Conservation (phyloP, 1,140 invertebrate species). For the Tetragonula clypearis region DNA sequence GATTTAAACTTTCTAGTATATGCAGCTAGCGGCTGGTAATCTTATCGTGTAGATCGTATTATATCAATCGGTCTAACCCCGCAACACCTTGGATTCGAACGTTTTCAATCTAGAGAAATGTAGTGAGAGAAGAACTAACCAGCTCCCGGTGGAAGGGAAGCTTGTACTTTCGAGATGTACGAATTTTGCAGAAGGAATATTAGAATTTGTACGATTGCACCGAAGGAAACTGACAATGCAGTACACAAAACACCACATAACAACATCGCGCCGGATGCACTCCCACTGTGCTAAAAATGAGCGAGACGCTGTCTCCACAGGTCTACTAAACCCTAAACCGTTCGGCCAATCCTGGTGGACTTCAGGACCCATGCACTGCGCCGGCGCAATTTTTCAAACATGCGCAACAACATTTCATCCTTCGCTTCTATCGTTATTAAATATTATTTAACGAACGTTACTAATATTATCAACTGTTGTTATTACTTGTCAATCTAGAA, state of each 20-base stretch:
- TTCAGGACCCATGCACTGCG: neutral
- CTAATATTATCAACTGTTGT: neutral
- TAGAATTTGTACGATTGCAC: conserved; percentile 60
- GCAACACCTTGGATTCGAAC: neutral
- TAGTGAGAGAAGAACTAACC: conserved; percentile 61
- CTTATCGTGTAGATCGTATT: neutral
- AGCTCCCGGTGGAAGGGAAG: conserved; percentile 74
- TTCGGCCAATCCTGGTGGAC: neutral
- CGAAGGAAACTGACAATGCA: conserved; percentile 57
- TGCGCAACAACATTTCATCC: neutral
- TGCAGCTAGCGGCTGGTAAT: neutral
- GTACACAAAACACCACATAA: conserved; percentile 66
- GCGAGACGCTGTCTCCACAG: neutral
- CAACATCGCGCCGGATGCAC: conserved; percentile 73
- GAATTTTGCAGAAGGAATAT: conserved; percentile 57
- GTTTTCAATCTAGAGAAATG: neutral
- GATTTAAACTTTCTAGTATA: neutral
- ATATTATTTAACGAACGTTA: neutral
- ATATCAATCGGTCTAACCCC: neutral
- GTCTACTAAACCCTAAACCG: neutral
- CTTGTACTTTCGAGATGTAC: conserved; percentile 61
- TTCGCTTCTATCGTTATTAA: neutral
- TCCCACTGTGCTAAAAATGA: conserved; percentile 45
- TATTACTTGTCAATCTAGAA: too few relatives aligned
- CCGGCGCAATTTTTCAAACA: neutral